Evolutionary conservation across 2,113 vertebrate genomes (phyloP).

Genomic region (Willisornis vidua): DNA sequence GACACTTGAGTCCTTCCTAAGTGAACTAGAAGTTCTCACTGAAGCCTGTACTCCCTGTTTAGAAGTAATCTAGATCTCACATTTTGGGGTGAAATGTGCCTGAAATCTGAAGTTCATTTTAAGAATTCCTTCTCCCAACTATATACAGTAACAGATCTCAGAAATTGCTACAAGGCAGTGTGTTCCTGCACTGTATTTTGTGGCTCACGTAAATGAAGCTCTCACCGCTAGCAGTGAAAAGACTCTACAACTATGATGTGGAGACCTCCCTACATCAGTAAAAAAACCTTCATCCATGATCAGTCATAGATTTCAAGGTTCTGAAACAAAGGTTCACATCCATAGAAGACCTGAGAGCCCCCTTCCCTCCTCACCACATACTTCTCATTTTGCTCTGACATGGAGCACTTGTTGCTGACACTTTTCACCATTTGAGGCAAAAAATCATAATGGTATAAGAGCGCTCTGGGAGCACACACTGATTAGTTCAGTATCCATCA

Average conservation of each 20-base stretch:
- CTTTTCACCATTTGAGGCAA: background rate
- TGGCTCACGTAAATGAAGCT: background rate
- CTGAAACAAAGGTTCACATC: background rate
- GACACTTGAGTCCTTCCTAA: background rate
- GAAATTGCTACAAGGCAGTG: background rate
- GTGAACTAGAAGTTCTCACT: background rate
- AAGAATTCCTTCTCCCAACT: background rate
- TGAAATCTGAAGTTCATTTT: background rate
- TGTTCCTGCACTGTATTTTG: rapidly evolving
- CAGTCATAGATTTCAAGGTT: background rate
- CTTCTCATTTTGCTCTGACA: background rate
- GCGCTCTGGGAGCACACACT: background rate
- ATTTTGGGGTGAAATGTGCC: rapidly evolving
- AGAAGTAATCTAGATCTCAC: too few species aligned
- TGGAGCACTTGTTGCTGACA: rapidly evolving
- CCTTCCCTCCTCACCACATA: background rate
- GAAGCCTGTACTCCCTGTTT: background rate
- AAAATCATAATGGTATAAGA: background rate
- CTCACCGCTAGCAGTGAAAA: background rate
- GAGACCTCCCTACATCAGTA: background rate
- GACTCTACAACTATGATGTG: rapidly evolving
- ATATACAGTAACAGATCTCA: rapidly evolving
- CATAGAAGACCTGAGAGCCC: background rate
- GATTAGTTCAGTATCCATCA: background rate
- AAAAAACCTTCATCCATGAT: background rate